phyloP scores from a whole-genome alignment of 2,113 vertebrate species.

The Osmerus mordax region DNA sequence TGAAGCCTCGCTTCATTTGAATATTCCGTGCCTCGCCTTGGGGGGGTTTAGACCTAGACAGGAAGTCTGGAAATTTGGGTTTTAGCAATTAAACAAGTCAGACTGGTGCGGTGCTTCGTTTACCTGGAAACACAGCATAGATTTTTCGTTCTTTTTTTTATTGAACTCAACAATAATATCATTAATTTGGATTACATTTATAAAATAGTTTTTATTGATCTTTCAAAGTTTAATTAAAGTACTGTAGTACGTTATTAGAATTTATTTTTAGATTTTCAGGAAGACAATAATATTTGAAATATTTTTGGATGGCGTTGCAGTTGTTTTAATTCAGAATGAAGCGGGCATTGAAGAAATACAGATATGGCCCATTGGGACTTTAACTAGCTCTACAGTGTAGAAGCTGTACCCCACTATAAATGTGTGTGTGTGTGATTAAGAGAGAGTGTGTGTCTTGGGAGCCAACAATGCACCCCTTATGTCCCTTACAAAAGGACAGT shows the following conservation, averaged over 20 bases:
- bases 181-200: too few relatives aligned
- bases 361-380: conserved; percentile 57
- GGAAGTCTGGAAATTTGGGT: conserved; percentile 43
- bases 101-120: conserved; percentile 20
- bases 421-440: conserved; percentile 60
- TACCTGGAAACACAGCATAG: conserved; percentile 29
- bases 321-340: background rate
- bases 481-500: conserved; percentile 35
- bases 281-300: background rate
- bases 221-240: too few relatives aligned
- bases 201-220: too few relatives aligned
- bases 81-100: conserved; percentile 29
- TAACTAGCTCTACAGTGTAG: conserved; percentile 7
- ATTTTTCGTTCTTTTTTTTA: conserved; percentile 19
- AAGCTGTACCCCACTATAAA: conserved; percentile 73
- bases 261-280: background rate
- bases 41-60: conserved; percentile 71
- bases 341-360: background rate
- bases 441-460: conserved; percentile 49
- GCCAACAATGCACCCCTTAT: conserved; percentile 66
- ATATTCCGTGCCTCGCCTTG: conserved; percentile 80
- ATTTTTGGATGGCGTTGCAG: background rate
- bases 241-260: background rate
- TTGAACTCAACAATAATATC: background rate
- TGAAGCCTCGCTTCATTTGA: conserved; percentile 83